Evolutionary conservation across 1,140 invertebrate genomes (phyloP).

Genomic region (Tenebrio molitor): DNA sequence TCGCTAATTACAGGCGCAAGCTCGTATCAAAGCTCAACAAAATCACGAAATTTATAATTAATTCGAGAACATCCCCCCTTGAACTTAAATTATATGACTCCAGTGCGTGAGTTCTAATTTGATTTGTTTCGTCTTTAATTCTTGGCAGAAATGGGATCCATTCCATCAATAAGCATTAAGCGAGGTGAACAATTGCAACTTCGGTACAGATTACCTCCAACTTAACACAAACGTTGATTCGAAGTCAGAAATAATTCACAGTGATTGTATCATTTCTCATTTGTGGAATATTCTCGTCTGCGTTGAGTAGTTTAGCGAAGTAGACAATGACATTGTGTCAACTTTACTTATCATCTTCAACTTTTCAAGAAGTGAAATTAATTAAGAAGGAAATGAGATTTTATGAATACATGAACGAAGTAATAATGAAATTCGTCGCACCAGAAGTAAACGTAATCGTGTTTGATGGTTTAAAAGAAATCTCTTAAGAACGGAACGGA

Average conservation of each 20-base stretch:
- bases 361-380: constrained; percentile 19
- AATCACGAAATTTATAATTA: no score
- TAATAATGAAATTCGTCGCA: not conserved
- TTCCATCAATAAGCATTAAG: constrained; percentile 7
- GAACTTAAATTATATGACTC: no score
- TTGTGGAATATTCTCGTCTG: not conserved
- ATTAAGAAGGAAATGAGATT: constrained; percentile 4
- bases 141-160: not conserved
- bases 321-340: constrained; percentile 30
- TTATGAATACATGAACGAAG: constrained; percentile 1
- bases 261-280: constrained; percentile 8
- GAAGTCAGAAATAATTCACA: constrained; percentile 6
- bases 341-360: not conserved
- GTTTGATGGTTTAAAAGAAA: no score
- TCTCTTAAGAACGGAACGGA: no score
- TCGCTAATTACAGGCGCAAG: no score
- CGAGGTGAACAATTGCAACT: not conserved
- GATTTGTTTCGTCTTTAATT: not conserved
- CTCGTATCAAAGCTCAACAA: no score
- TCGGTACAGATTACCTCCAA: constrained; percentile 12
- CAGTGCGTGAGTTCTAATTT: no score
- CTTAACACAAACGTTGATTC: constrained; percentile 11
- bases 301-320: not conserved
- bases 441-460: not conserved
- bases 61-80: no score